phyloP scores from a whole-genome alignment of 2,888 invertebrate genomes.

The Drosophila kuntzei region DNA sequence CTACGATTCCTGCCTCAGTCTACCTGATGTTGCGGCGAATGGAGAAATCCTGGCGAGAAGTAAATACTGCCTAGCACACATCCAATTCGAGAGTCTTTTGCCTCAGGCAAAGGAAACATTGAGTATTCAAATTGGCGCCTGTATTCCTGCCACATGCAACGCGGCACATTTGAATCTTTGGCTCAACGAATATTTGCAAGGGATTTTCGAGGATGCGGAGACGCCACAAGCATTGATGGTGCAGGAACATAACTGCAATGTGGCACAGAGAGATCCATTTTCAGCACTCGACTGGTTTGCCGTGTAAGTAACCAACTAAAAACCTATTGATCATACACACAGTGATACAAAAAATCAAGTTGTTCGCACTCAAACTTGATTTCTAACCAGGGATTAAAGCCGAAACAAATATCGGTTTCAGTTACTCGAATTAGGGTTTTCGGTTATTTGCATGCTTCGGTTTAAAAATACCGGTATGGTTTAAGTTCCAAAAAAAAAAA shows the following conservation, averaged over 20 bases:
- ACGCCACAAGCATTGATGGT: conserved; percentile 31
- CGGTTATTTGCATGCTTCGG: no score
- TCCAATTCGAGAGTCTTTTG: conserved; percentile 34
- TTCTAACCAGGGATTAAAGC: no score
- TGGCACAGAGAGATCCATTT: conserved; percentile 38
- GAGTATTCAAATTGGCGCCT: conserved; percentile 47
- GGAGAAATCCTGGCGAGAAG: neutral
- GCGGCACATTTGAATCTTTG: conserved; percentile 45
- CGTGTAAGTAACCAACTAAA: conserved; percentile 59
- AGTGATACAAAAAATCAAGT: no score
- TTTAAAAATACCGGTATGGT: no score
- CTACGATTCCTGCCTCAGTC: conserved; percentile 84
- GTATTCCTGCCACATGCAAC: conserved; percentile 43
- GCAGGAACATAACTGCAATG: conserved; percentile 20
- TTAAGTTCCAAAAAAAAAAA: no score
- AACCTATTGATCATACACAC: no score
- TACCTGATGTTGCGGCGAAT: neutral
- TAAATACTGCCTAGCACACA: conserved; percentile 63
- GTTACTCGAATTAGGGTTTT: no score
- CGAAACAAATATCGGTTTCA: no score
- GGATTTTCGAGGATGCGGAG: conserved; percentile 28
- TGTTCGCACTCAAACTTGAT: no score
- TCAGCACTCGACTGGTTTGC: conserved; percentile 73
- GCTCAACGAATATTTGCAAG: conserved; percentile 38
- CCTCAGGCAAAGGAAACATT: neutral